Evolutionary conservation across 2,888 invertebrate species (phyloP), one percentile per base, ranked within the genome.

Genomic region (Gastrophysa polygoni): DNA sequence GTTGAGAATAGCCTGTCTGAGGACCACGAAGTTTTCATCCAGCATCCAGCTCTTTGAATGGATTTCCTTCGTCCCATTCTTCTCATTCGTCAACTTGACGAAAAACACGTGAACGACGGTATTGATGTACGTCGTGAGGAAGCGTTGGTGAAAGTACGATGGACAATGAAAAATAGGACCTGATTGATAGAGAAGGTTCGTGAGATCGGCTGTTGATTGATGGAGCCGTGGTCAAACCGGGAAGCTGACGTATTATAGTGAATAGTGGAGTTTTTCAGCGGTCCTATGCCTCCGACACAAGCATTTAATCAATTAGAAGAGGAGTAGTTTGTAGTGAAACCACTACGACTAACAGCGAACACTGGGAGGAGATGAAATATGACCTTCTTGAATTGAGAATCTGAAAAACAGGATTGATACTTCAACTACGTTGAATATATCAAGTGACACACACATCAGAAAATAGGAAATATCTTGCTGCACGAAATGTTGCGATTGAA

Each of bases 111-210:
- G 54, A 54, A 54, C 54, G 28, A 58, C 57, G 59, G 58, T 66
- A 68, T 68, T 61, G 65, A 66, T 59, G 65, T 61, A 57, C 48
- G 11, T 32, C 34, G 46, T 21, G 57, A 67, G 47, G 50, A 62
- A 57, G 64, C 63, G 61, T 64, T 61, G 60, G 67, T 60, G 62
- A 63, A 68, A 66, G 72, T 66, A 68, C 67, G 61, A 68, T 65
- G 68, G 64, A 69, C 68, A 73, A 75, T 72, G 74, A 76, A 76
- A 77, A 77, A 77, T 75, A 71, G 66, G 68, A 67, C 66, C 75
- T 79, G 79, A 78, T 78, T 78, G 79, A 79, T 79, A 75, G 76
- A 69, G 70, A 69, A 67, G 73, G 75, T 73, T 75, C 75, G 72
- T 67, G 67, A 73, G 77, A 77, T 75, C 77, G 75, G 70, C 71